A percentile compares a stretch with the other conserved stretches of the same genome.
Evolutionary conservation across 1,140 invertebrate species (phyloP).

Genomic region (Drosophila insularis): DNA sequence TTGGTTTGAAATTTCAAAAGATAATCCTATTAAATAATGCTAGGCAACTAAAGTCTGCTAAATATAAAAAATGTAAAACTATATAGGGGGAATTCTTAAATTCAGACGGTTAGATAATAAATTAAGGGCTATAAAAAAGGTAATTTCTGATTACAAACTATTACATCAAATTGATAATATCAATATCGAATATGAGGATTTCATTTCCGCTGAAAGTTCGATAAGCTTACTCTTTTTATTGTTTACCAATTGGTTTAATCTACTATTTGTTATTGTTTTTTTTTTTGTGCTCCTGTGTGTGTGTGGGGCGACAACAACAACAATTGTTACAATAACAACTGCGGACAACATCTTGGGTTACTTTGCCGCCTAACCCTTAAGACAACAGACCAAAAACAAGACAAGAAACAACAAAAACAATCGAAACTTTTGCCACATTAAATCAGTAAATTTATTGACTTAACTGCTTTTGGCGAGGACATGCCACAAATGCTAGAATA

Average conservation of each 20-base stretch:
- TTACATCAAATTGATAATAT: not conserved
- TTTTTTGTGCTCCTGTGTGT: slow-evolving; percentile 16
- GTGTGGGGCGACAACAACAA: slow-evolving; percentile 34
- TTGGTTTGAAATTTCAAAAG: no score
- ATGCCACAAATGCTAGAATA: slow-evolving; percentile 43
- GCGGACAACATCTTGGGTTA: slow-evolving; percentile 22
- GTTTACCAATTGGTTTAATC: slow-evolving; percentile 82
- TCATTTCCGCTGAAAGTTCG: slow-evolving; percentile 47
- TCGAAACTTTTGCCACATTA: slow-evolving; percentile 80
- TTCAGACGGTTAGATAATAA: no score
- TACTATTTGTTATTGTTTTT: slow-evolving; percentile 57
- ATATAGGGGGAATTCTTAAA: no score
- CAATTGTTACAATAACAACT: slow-evolving; percentile 51
- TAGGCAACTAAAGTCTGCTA: no score
- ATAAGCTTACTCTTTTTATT: slow-evolving; percentile 73
- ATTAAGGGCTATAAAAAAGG: not conserved
- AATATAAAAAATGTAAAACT: no score
- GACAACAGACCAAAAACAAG: slow-evolving; percentile 33
- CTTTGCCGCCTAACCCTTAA: slow-evolving; percentile 56
- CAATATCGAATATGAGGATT: not conserved
- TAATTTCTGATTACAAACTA: not conserved
- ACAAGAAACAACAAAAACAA: slow-evolving; percentile 55
- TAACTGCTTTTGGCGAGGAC: slow-evolving; percentile 70
- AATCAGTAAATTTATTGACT: slow-evolving; percentile 81
- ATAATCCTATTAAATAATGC: no score